Conservation (phyloP, 1,140 invertebrate species). For the Bombus breviceps region DNA sequence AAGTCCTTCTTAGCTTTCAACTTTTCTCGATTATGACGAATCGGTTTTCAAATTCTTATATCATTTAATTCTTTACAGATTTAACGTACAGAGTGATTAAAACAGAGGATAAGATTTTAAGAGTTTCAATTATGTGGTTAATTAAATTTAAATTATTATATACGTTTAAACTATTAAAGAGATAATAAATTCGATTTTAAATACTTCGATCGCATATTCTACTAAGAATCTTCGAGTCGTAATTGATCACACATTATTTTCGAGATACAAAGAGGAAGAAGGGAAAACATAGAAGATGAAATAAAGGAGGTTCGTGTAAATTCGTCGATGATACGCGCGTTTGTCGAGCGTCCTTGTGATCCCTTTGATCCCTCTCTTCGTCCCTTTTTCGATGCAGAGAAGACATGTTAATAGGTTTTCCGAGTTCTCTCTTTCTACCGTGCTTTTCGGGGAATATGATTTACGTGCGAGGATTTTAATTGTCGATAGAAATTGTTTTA, state of each 20-base stretch:
- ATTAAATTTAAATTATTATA: too few species aligned
- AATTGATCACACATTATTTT: neutral
- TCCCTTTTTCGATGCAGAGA: neutral
- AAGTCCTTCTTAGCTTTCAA: too few species aligned
- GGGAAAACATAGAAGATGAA: neutral
- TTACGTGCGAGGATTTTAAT: constrained; percentile 33
- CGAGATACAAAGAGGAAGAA: neutral
- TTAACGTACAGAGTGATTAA: too few species aligned
- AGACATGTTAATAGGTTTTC: neutral
- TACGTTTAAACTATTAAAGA: too few species aligned
- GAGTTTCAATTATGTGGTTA: neutral
- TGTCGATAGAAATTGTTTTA: constrained; percentile 53
- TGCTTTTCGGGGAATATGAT: neutral
- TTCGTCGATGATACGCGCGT: neutral
- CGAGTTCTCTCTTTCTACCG: neutral
- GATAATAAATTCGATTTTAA: neutral
- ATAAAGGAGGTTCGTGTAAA: neutral
- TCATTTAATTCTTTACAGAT: too few species aligned
- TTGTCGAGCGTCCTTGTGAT: neutral
- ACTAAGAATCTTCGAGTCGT: neutral
- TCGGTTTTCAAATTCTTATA: too few species aligned
- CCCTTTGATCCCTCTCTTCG: neutral
- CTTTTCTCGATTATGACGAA: too few species aligned
- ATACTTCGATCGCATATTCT: neutral
- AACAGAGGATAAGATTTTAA: neutral